These are phyloP conservation scores for Pantherophis vulpinus DNA, from an alignment of 2,797 vertebrate genomes.

Conservation along the genomic window DNA sequence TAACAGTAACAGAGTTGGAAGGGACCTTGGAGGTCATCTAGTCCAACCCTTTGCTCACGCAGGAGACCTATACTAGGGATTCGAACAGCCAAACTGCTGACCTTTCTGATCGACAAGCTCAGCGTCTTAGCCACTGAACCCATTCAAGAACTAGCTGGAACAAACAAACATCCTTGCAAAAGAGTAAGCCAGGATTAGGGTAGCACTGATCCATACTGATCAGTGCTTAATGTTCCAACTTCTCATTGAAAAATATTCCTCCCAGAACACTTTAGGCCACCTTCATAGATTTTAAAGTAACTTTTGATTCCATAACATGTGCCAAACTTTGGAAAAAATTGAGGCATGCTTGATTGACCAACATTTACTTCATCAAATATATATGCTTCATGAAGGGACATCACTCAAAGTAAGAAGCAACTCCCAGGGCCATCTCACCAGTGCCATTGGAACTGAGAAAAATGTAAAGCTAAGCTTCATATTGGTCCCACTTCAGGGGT, in stretches of 20 bases:
- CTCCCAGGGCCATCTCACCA: neutral
- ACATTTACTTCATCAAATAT: neutral
- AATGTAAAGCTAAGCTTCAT: neutral
- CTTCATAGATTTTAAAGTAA: neutral
- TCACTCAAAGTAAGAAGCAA: neutral
- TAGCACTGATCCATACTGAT: neutral
- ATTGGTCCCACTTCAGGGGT: neutral
- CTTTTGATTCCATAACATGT: neutral
- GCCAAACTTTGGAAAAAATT: neutral
- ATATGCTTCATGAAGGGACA: neutral
- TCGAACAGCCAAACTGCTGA: too few species aligned
- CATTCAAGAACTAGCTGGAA: neutral
- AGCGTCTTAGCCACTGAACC: too few species aligned
- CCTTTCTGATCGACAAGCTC: too few species aligned
- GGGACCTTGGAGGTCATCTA: too few species aligned
- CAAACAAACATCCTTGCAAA: neutral
- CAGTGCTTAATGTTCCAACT: neutral
- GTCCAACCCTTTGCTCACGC: too few species aligned
- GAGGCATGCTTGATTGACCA: neutral
- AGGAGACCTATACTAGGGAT: too few species aligned
- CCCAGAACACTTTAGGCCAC: neutral
- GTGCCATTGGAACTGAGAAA: neutral
- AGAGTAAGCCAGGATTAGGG: neutral
- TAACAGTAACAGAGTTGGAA: too few species aligned
- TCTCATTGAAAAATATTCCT: neutral